These are phyloP conservation scores for Peromyscus californicus DNA, from an alignment of 2,113 vertebrate species.

Conservation along the genomic window DNA sequence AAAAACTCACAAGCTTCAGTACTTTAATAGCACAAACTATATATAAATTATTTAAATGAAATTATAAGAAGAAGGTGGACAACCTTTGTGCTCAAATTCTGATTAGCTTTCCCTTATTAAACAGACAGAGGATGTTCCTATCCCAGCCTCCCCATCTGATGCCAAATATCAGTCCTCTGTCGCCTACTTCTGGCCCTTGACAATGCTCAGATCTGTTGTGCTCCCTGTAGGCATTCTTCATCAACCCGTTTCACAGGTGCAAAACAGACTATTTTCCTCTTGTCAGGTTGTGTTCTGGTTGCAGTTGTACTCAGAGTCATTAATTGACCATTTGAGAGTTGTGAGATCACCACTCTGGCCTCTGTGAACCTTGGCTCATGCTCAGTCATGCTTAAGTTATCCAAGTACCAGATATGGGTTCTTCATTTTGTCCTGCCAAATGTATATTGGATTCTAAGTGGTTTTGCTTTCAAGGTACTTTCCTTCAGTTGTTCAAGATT, in stretches of 20 bases:
- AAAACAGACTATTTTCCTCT: neutral
- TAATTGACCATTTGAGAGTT: conserved; percentile 65
- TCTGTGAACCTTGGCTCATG: conserved; percentile 57
- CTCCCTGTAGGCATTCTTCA: neutral
- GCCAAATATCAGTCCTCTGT: neutral
- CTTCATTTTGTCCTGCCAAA: conserved; percentile 64
- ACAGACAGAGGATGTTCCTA: neutral
- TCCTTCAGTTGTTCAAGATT: conserved; percentile 76
- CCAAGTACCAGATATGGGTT: conserved; percentile 57
- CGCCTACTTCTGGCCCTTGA: neutral
- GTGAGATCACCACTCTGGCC: conserved; percentile 61
- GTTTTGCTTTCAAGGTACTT: conserved; percentile 76
- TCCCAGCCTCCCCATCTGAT: neutral
- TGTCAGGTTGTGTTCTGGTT: conserved; percentile 33
- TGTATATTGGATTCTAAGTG: conserved; percentile 64
- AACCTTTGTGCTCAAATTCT: neutral
- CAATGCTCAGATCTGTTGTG: neutral
- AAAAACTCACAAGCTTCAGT: neutral
- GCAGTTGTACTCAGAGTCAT: conserved; percentile 20
- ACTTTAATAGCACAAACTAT: neutral
- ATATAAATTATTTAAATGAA: neutral
- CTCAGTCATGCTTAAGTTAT: conserved; percentile 49
- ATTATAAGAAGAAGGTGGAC: neutral
- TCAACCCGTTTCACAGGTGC: conserved; percentile 8
- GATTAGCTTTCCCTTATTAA: neutral